Base-by-base conservation (phyloP, 2,888 invertebrate species). In the Epirrita christyi region DNA sequence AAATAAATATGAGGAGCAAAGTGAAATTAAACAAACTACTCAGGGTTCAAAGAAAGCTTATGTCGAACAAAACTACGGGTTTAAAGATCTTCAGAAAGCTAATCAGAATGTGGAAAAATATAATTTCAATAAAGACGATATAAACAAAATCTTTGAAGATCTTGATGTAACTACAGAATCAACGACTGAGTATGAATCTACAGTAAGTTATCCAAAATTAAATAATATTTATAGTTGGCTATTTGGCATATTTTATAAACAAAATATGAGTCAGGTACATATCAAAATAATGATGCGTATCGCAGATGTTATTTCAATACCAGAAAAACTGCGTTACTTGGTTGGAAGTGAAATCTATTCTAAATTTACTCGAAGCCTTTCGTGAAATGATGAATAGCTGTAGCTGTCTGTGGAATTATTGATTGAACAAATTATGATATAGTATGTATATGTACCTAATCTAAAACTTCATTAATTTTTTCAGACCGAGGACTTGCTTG, bases 161-260 rank as follows among this genome's bases (percentile, higher is more conserved):
- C 2, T 37, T 36, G 49, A 51, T 44, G 6, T 11, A 9, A 55
- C 59, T 32, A 51, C 51, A 8, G 55, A 64, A 46, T 53, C 43
- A 11, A 64, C 61, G 10, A 61, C 59, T 21, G 64, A 62, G 42
- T 59, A 58, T 32, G 66, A 63, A 54, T 42, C 62, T 6, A 62
- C 56, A n/a, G 65, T 66, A 55, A 59, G 65, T 61, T 29, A 9
- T 14, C 45, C 15, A 42, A 15, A 45, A n/a, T n/a, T n/a, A n/a
- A n/a, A 29, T 46, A 34, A 45, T 7, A 32, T 9, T 5, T 32
- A 2, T 21, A 21, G 21, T 3, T 21, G 4, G 21, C 21, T 21
- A 21, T 4, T 21, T 21, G 4, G 21, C 4, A 3, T 21, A 21
- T 21, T 21, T 21, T 21, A 4, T 21, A 21, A 4, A 21, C 21